These are phyloP conservation scores for Protophormia terraenovae DNA, from an alignment of 2,888 invertebrate species.

Conservation along the genomic window DNA sequence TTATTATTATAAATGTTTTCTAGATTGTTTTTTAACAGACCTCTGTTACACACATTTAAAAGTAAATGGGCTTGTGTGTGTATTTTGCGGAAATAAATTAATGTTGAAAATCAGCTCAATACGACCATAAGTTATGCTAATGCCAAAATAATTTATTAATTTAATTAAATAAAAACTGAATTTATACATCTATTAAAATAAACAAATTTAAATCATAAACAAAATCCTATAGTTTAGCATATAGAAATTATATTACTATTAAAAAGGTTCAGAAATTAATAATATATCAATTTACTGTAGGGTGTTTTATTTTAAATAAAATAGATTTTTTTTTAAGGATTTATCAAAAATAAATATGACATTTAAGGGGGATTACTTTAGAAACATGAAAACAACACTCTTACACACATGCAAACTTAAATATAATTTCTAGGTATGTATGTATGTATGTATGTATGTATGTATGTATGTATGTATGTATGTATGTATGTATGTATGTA, in stretches of 20 bases:
- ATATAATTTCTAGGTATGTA: background rate
- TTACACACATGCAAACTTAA: no score
- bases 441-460: background rate
- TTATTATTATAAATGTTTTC: constrained; percentile 53
- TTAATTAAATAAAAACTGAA: background rate
- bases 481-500: background rate
- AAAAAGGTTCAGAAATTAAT: no score
- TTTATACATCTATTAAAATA: background rate
- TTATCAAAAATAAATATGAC: constrained; percentile 32
- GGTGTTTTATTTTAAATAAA: background rate
- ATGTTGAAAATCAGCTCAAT: background rate
- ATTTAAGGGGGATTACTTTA: constrained; percentile 16
- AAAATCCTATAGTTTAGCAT: background rate
- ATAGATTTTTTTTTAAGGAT: background rate
- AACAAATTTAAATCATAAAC: background rate
- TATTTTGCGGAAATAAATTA: background rate
- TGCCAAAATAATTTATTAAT: background rate
- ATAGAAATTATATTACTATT: background rate
- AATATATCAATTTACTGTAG: background rate
- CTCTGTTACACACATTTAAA: constrained; percentile 13
- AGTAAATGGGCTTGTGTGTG: background rate
- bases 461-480: background rate
- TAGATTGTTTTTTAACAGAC: constrained; percentile 47
- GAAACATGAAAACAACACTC: background rate
- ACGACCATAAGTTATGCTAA: background rate